Evolutionary conservation across 2,113 vertebrate species (phyloP).

Genomic region (Python bivittatus): DNA sequence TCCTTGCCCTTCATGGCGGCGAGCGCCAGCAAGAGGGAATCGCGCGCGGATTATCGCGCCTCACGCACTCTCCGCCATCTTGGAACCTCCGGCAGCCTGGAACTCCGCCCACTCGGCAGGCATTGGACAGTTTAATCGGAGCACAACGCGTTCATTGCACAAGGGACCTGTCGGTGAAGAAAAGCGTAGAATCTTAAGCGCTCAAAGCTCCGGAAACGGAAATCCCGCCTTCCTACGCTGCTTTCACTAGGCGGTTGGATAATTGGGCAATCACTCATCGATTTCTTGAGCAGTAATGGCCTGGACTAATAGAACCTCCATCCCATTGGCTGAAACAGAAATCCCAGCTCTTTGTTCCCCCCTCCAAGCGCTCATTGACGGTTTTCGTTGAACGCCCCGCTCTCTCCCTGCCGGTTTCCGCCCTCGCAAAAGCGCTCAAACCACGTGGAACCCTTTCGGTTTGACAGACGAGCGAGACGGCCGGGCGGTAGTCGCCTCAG

Average conservation of each 20-base stretch:
- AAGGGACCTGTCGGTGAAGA: rapidly evolving
- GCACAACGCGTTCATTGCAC: constrained; percentile 11
- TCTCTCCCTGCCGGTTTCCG: constrained; percentile 30
- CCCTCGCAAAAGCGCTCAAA: neutral
- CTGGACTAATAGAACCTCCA: neutral
- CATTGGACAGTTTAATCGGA: constrained; percentile 37
- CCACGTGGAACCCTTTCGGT: neutral
- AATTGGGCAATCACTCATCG: rapidly evolving
- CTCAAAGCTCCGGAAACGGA: neutral
- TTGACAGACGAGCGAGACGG: neutral
- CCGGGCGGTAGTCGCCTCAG: neutral
- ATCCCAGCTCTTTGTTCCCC: neutral
- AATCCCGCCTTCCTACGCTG: neutral
- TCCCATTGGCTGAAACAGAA: rapidly evolving
- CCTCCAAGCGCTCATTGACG: constrained; percentile 25
- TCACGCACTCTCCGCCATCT: constrained; percentile 80
- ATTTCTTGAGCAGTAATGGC: constrained; percentile 8
- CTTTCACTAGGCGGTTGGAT: neutral
- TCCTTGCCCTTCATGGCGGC: constrained; percentile 92
- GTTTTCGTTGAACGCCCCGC: neutral
- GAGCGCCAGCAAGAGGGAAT: constrained; percentile 57
- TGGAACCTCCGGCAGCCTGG: constrained; percentile 65
- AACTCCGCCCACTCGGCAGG: constrained; percentile 38
- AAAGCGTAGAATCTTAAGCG: neutral
- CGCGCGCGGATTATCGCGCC: constrained; percentile 62